These are phyloP conservation scores for Polyommatus iphigenia DNA, from an alignment of 2,888 invertebrate species.

Conservation along the genomic window DNA sequence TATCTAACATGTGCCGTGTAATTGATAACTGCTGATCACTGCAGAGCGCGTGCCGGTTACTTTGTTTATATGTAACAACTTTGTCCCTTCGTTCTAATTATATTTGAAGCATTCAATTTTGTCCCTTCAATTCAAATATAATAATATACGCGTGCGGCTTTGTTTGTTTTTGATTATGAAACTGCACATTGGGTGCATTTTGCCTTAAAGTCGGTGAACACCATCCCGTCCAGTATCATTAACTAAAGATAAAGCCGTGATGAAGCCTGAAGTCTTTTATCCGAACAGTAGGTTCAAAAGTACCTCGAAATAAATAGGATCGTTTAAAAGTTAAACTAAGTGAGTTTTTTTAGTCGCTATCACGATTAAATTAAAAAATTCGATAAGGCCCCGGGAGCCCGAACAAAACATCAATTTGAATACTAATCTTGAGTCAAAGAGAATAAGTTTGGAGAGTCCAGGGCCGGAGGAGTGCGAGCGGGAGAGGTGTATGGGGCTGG, in stretches of 20 bases:
- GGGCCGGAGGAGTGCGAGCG: constrained; percentile 66
- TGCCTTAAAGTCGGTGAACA: background rate
- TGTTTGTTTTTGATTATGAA: background rate
- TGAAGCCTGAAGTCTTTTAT: background rate
- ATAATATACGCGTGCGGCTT: background rate
- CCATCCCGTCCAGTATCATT: background rate
- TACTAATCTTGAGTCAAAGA: constrained; percentile 79
- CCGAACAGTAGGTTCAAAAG: constrained; percentile 5
- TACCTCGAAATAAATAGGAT: constrained; percentile 29
- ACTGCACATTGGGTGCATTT: background rate
- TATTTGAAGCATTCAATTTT: background rate
- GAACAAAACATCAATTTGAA: constrained; percentile 77
- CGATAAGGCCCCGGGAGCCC: constrained; percentile 58
- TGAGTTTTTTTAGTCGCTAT: constrained; percentile 52
- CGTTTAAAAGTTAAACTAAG: constrained; percentile 38
- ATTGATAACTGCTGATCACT: constrained; percentile 9
- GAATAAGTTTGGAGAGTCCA: constrained; percentile 75
- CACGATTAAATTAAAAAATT: constrained; percentile 67
- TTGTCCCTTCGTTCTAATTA: background rate
- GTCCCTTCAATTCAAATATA: background rate
- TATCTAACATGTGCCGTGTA: constrained; percentile 22
- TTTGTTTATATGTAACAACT: background rate
- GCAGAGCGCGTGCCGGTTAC: background rate
- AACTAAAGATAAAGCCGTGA: background rate
- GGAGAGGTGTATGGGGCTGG: constrained; percentile 59